Evolutionary conservation across 2,797 vertebrate species (phyloP), one percentile per base, ranked within the genome.

Genomic region (Gephyroberyx darwinii): DNA sequence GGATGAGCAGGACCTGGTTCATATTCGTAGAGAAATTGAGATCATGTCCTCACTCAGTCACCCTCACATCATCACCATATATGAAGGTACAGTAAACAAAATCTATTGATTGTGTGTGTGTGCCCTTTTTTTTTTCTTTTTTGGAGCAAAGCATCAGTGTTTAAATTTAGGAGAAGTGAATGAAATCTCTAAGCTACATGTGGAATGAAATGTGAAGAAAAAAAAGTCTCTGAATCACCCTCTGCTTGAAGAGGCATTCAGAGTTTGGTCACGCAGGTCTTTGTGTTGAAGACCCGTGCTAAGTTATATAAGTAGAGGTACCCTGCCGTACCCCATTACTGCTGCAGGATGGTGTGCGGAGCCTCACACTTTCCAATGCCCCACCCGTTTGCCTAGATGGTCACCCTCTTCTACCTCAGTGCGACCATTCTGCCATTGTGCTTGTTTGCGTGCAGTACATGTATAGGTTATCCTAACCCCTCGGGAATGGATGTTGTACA

Each of bases 41-140:
- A 98, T 99, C 92, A 98, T 99, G 97, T 98, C 96, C 0, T 97
- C 97, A 0, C 95, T 99, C 75, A 95, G 94, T 80, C 98, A 99
- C 78, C 96, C 97, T 0, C 95, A 99, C 90, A 98, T 99, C 92
- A 97, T 97, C 59, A 93, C 94, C 60, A 96, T 99, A 82, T 96
- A 97, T 0, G 98, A 99, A 97, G 98, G 98, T 99, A 86, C 5
- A 4, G 6, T 16, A 8, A 12, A 19, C n/a, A 14, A 75, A 31
- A 31, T 48, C 3, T 22, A 6, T 2, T 16, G 13, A 16, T 5
- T 19, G 13, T 50, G 17, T 26, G 16, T 52, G 3, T 56, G 17
- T 31, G 5, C 17, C 13, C 2, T 26, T 26, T 8, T 35, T 35
- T 5, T 8, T 8, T 35, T 35, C 8, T 26, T 31, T 20, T 30